Percentiles rank a stretch among this genome's conserved stretches.
Conservation (phyloP, 2,113 vertebrate genomes). For the Ophthalmolycus amberensis region DNA sequence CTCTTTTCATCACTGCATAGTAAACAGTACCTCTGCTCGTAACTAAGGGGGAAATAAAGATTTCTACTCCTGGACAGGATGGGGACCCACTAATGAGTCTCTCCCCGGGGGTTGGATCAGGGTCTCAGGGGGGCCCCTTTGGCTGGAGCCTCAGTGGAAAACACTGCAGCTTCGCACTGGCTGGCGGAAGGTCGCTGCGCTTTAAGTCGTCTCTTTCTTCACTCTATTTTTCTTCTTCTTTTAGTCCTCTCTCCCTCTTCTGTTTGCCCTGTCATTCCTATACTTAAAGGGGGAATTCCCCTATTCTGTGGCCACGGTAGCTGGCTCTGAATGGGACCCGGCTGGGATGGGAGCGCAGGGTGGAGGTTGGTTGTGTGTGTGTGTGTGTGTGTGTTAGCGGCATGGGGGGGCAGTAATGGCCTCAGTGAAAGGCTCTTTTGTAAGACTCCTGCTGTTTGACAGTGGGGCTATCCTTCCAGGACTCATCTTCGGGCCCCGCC, state of each 20-base stretch:
- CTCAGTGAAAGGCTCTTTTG: slow-evolving; percentile 85
- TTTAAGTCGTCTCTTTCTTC: slow-evolving; percentile 35
- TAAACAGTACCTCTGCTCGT: slow-evolving; percentile 59
- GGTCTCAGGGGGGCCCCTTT: slow-evolving; percentile 31
- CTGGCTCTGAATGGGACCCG: slow-evolving; percentile 64
- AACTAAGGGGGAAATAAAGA: slow-evolving; percentile 59
- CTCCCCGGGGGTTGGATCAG: slow-evolving; percentile 39
- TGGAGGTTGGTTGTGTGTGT: slow-evolving; percentile 39
- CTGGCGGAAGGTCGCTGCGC: slow-evolving; percentile 9
- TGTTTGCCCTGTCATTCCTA: slow-evolving; percentile 82
- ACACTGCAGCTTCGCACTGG: slow-evolving; percentile 14
- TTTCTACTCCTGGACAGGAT: slow-evolving; percentile 52
- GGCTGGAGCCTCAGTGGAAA: slow-evolving; percentile 30
- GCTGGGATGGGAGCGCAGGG: slow-evolving; percentile 42
- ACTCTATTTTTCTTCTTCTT: slow-evolving; percentile 12
- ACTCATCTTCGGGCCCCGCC: slow-evolving; percentile 83
- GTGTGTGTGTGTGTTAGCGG: not conserved
- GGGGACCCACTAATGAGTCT: slow-evolving; percentile 55
- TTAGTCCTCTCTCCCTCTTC: slow-evolving; percentile 63
- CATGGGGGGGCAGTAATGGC: slow-evolving; percentile 46
- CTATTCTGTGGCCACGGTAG: slow-evolving; percentile 58
- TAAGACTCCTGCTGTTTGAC: slow-evolving; percentile 86
- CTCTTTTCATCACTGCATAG: slow-evolving; percentile 61
- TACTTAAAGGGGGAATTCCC: slow-evolving; percentile 70
- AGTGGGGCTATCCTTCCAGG: slow-evolving; percentile 85